Conservation (phyloP, 2,113 vertebrate genomes). For the Neofelis nebulosa region DNA sequence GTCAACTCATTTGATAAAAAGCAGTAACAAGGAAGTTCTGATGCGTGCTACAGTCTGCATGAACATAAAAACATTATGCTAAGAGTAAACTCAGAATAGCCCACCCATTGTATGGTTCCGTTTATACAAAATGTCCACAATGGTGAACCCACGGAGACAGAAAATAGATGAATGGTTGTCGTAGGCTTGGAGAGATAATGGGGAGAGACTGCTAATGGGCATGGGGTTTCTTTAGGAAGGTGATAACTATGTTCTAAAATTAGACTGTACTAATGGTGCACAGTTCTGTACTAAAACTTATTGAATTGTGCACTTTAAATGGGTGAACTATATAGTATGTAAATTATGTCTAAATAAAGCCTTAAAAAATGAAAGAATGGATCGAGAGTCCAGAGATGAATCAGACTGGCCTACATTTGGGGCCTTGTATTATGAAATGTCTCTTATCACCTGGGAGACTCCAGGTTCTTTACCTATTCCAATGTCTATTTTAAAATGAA, state of each 20-base stretch:
- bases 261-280: neutral
- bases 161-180: neutral
- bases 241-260: neutral
- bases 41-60: neutral
- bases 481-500: neutral
- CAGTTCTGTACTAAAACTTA: neutral
- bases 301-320: neutral
- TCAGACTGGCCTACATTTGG: neutral
- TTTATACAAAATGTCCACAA: neutral
- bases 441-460: neutral
- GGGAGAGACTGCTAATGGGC: neutral
- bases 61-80: neutral
- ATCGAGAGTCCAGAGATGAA: neutral
- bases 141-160: neutral
- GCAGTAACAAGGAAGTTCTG: neutral
- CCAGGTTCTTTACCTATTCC: neutral
- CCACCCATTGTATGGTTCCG: neutral
- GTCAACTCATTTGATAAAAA: neutral
- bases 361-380: neutral
- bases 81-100: neutral
- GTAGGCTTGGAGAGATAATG: neutral
- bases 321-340: neutral
- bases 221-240: neutral
- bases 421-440: neutral
- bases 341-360: slow-evolving; percentile 16